A percentile compares a stretch with the other conserved stretches of the same genome.
These are phyloP conservation scores for Charina bottae DNA, from an alignment of 2,113 vertebrate species.

Conservation along the genomic window DNA sequence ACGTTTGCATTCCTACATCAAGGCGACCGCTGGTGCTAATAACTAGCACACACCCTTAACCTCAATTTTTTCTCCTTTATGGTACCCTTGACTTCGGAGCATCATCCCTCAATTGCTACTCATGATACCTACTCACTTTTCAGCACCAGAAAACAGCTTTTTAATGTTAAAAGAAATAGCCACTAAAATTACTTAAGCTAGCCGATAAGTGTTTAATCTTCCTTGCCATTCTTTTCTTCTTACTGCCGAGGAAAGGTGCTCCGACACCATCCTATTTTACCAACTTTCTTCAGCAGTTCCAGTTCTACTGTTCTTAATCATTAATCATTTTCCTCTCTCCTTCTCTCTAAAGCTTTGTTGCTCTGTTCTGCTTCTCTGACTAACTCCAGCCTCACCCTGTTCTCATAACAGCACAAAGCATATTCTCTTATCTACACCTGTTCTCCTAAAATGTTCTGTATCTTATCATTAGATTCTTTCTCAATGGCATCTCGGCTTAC, in stretches of 20 bases:
- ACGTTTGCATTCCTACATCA: not conserved
- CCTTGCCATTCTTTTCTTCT: slow-evolving; percentile 55
- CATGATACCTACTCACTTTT: slow-evolving; percentile 43
- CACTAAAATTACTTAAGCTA: slow-evolving; percentile 51
- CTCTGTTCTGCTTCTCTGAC: slow-evolving; percentile 35
- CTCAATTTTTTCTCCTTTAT: slow-evolving; percentile 42
- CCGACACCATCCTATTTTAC: slow-evolving; percentile 58
- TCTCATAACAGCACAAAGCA: slow-evolving; percentile 42
- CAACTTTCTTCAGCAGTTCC: slow-evolving; percentile 45
- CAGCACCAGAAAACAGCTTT: slow-evolving; percentile 53
- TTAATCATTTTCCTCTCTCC: slow-evolving; percentile 39
- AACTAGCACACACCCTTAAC: not conserved
- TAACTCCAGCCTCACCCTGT: slow-evolving; percentile 46
- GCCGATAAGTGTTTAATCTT: slow-evolving; percentile 64
- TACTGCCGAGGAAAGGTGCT: slow-evolving; percentile 42
- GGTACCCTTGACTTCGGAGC: slow-evolving; percentile 43
- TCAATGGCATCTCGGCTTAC: slow-evolving; percentile 48
- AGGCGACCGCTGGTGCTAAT: too few species aligned
- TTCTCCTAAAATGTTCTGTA: slow-evolving; percentile 53
- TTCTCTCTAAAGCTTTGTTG: slow-evolving; percentile 28
- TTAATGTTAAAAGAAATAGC: slow-evolving; percentile 60
- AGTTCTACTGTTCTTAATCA: slow-evolving; percentile 55
- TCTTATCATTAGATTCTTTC: slow-evolving; percentile 50
- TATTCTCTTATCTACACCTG: slow-evolving; percentile 48
- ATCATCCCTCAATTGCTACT: slow-evolving; percentile 26